Evolutionary conservation across 2,797 vertebrate genomes (phyloP), one percentile per base, ranked within the genome.

Genomic region (Smutsia temminckii): DNA sequence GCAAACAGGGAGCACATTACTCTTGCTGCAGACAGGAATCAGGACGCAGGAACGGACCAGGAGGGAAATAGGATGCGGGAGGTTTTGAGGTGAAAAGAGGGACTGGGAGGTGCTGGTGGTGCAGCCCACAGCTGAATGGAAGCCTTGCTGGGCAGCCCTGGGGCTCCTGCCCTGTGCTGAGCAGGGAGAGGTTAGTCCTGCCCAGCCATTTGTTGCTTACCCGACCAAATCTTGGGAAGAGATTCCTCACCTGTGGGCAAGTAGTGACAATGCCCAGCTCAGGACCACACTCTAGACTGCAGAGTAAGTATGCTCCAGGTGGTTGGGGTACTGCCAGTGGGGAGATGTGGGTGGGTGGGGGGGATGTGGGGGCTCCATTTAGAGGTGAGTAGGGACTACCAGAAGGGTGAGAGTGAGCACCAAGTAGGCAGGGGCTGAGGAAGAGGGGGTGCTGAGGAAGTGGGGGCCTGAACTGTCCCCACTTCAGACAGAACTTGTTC

Each of bases 381-480:
- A 12, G 14, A 89, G 77, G 46, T 40, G 20, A 27, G 12, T 20
- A 3, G 61, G 64, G 17, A 23, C 23, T 13, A 6, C 4, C 11
- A 34, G 46, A 46, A 46, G 85, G 42, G 20, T 27, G 23, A n/a
- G 40, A 7, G 17, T 34, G 69, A 49, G 9, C 3, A 0, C 29
- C 29, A 29, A 2, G 32, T 12, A 53, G 61, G 29, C 27, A 3
- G 17, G 42, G 32, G 5, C 34, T 1, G 1, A 74, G 59, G 69
- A n/a, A 20, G 34, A n/a, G 40, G 21, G 12, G 32, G 3, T 25
- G 17, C 25, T 25, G 10, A 11, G 20, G 25, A 6, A 0, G 46
- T n/a, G 1, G 61, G 49, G 71, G 49, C 71, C 5, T 2, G 71
- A 25, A 29, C 21, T 14, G 1, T 46, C 27, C 16, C 0, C 0